Conservation (phyloP, 1,140 invertebrate species). For the Drosophila sturtevanti region DNA sequence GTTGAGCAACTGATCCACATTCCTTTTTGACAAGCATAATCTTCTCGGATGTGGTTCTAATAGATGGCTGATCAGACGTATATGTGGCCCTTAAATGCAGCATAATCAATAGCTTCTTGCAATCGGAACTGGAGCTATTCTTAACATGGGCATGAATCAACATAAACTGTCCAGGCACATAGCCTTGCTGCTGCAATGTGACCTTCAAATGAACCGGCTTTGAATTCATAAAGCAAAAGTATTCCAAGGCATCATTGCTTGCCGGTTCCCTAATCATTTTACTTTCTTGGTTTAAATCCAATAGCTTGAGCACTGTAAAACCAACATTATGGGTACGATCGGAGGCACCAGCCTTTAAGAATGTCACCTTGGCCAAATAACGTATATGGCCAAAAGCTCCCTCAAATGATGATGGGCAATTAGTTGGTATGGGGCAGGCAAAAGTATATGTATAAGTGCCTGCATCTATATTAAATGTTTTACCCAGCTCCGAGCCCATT, state of each 20-base stretch:
- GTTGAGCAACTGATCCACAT: slow-evolving; percentile 55
- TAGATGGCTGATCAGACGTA: slow-evolving; percentile 83
- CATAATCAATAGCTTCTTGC: slow-evolving; percentile 83
- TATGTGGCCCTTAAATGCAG: slow-evolving; percentile 83
- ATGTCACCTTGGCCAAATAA: slow-evolving; percentile 74
- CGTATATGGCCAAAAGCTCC: slow-evolving; percentile 79
- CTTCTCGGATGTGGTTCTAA: slow-evolving; percentile 72
- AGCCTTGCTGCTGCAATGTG: slow-evolving; percentile 74
- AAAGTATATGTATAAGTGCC: slow-evolving; percentile 86
- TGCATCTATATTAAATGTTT: slow-evolving; percentile 83
- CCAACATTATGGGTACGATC: slow-evolving; percentile 77
- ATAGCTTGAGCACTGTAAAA: slow-evolving; percentile 72
- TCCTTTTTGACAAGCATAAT: slow-evolving; percentile 69
- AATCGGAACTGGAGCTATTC: slow-evolving; percentile 83
- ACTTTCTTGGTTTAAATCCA: slow-evolving; percentile 72
- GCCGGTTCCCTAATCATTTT: slow-evolving; percentile 58
- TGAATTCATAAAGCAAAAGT: slow-evolving; percentile 63
- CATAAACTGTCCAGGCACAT: slow-evolving; percentile 78
- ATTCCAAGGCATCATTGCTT: slow-evolving; percentile 66
- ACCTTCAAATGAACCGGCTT: slow-evolving; percentile 66
- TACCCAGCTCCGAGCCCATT: slow-evolving; percentile 67
- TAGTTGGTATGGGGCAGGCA: slow-evolving; percentile 84
- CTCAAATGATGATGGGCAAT: slow-evolving; percentile 83
- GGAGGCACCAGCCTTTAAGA: slow-evolving; percentile 61
- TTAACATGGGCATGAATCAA: slow-evolving; percentile 62